Evolutionary conservation across 2,888 invertebrate species (phyloP).

Genomic region (Mythimna impura): DNA sequence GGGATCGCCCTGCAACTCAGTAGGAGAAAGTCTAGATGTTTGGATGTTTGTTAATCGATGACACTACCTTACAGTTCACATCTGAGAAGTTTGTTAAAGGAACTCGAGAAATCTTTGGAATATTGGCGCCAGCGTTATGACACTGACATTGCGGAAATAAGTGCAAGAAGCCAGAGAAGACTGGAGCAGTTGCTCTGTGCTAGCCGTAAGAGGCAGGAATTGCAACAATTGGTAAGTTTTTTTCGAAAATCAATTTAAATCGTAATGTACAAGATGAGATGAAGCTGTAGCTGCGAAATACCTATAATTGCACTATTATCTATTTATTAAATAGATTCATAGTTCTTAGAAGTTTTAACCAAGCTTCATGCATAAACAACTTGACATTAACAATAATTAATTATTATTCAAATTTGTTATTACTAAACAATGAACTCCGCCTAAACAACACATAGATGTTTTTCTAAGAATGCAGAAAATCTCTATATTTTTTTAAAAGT

Average conservation of each 20-base stretch:
- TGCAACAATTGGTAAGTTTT: slow-evolving; percentile 78
- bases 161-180: slow-evolving; percentile 68
- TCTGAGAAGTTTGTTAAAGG: slow-evolving; percentile 85
- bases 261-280: background rate
- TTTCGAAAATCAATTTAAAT: background rate
- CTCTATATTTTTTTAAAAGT: background rate
- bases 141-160: slow-evolving; percentile 76
- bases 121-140: slow-evolving; percentile 88
- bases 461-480: no score
- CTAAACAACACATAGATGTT: no score
- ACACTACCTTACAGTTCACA: background rate
- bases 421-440: no score
- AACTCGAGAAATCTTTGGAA: slow-evolving; percentile 92
- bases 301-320: no score
- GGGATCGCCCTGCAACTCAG: no score
- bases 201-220: slow-evolving; percentile 72
- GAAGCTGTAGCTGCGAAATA: background rate
- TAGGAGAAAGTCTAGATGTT: no score
- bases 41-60: no score
- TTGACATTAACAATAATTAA: no score
- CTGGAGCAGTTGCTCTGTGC: slow-evolving; percentile 76
- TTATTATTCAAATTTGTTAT: no score
- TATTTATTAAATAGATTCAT: no score
- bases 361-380: no score
- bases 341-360: no score